Evolutionary conservation across 1,140 invertebrate species (phyloP).

Genomic region (Dreissena rostriformis): DNA sequence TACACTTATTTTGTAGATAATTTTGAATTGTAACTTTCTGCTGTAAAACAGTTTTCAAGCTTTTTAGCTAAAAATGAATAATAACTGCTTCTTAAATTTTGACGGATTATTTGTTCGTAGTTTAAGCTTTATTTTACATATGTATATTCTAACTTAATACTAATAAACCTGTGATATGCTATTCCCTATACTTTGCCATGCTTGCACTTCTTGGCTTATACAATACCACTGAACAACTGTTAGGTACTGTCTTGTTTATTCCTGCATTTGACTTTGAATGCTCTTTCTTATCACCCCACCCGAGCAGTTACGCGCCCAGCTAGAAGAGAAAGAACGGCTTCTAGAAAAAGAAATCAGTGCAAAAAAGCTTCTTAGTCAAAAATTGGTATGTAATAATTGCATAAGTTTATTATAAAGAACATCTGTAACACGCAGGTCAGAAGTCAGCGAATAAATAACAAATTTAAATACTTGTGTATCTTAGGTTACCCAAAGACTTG

Average conservation of each 20-base stretch:
- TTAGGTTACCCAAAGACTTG: too few species aligned
- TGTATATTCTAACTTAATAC: too few species aligned
- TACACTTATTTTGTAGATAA: too few species aligned
- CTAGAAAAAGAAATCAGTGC: constrained; percentile 75
- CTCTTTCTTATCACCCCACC: neutral
- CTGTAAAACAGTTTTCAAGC: too few species aligned
- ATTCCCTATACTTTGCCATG: neutral
- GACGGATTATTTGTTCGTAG: too few species aligned
- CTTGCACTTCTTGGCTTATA: neutral
- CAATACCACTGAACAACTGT: neutral
- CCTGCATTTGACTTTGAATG: neutral
- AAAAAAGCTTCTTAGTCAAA: constrained; percentile 75
- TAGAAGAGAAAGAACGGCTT: constrained; percentile 76
- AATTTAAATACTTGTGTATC: neutral
- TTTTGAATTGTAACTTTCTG: too few species aligned
- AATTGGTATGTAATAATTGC: constrained; percentile 72
- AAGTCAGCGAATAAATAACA: neutral
- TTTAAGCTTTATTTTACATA: too few species aligned
- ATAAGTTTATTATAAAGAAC: neutral
- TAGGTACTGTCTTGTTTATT: neutral
- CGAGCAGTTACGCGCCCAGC: constrained; percentile 72
- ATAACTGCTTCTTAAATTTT: too few species aligned
- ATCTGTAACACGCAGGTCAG: too few species aligned
- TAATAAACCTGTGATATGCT: too few species aligned
- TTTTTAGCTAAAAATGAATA: too few species aligned